These are phyloP conservation scores for Terrapene triunguis DNA, from an alignment of 2,113 vertebrate species.

Conservation along the genomic window DNA sequence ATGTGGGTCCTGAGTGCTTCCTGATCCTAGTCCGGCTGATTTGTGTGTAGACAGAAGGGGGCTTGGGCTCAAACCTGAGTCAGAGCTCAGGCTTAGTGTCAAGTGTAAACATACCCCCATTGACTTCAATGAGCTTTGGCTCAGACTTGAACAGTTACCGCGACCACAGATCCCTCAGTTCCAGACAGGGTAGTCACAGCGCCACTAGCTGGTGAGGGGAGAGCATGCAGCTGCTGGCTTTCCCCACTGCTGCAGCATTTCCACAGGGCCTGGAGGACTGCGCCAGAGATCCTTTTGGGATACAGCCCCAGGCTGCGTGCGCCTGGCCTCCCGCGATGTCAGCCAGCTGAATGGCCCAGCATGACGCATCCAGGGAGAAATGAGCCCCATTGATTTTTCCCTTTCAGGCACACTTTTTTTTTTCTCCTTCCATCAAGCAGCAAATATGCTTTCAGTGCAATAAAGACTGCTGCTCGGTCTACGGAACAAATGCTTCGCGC, in stretches of 20 bases:
- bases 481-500: constrained; percentile 76
- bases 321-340: fast-evolving
- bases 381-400: constrained; percentile 18
- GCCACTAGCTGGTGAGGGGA: not conserved
- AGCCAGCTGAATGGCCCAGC: not conserved
- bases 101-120: not conserved
- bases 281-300: not conserved
- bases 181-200: not conserved
- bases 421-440: constrained; percentile 74
- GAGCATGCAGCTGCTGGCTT: not conserved
- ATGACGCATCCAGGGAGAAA: constrained; percentile 14
- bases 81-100: not conserved
- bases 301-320: fast-evolving
- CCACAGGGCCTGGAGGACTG: not conserved
- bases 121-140: not conserved
- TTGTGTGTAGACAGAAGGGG: not conserved
- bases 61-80: not conserved
- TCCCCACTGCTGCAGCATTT: not conserved
- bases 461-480: constrained; percentile 75
- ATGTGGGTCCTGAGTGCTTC: not conserved
- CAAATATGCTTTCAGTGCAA: constrained; percentile 78
- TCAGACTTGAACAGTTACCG: fast-evolving
- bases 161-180: fast-evolving
- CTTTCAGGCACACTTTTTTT: constrained; percentile 63
- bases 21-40: not conserved